Percentiles rank a stretch among this genome's conserved stretches.
Evolutionary conservation across 2,797 vertebrate species (phyloP).

Genomic region (Poliocrania exsul): DNA sequence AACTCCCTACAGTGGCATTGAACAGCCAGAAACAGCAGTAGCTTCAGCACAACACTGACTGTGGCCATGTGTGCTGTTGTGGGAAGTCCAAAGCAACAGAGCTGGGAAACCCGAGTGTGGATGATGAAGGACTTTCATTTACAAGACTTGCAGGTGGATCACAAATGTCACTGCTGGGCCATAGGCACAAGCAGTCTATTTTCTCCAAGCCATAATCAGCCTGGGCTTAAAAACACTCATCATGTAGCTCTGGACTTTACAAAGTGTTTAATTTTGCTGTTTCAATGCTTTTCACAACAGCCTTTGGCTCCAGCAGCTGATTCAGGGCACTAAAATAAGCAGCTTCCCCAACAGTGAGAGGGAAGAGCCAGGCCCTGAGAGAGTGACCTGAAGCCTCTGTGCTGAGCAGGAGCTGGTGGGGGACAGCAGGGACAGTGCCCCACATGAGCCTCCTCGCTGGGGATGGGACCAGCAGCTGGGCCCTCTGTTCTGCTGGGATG

Average conservation of each 20-base stretch:
- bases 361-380: not conserved
- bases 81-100: not conserved
- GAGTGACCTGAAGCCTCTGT: rapidly evolving
- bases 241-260: not conserved
- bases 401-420: not conserved
- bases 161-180: not conserved
- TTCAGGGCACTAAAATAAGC: not conserved
- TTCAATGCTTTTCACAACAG: not conserved
- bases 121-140: not conserved
- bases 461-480: not conserved
- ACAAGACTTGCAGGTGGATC: not conserved
- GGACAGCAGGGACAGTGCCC: not conserved
- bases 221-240: not conserved
- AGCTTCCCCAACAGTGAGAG: not conserved
- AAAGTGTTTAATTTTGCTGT: not conserved
- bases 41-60: not conserved
- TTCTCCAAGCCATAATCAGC: not conserved
- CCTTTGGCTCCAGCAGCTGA: not conserved
- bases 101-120: not conserved
- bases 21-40: not conserved
- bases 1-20: not conserved
- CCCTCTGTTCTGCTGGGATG: not conserved
- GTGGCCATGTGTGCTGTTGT: not conserved
- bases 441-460: not conserved
- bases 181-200: not conserved